Conservation (phyloP, 2,888 invertebrate genomes). For the Caenorhabditis japonica region DNA sequence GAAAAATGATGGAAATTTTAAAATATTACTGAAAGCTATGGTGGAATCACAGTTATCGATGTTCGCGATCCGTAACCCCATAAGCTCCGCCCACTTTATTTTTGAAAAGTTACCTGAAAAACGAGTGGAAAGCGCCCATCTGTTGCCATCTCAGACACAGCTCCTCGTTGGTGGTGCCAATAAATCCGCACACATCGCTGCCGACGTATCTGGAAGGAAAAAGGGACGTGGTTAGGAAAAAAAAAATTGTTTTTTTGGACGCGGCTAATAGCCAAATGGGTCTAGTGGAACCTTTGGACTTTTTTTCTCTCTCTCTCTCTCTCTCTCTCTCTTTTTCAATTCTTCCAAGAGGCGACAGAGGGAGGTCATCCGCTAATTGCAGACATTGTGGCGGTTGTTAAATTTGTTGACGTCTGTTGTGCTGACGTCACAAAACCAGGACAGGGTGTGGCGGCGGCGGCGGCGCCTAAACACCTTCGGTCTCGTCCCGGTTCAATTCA, state of each 20-base stretch:
- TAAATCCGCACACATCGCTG: slow-evolving; percentile 80
- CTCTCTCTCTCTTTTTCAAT: too few species aligned
- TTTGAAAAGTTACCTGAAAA: slow-evolving; percentile 58
- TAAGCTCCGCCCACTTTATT: too few species aligned
- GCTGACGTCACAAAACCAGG: slow-evolving; percentile 43
- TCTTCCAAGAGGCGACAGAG: too few species aligned
- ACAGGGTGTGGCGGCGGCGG: slow-evolving; percentile 43
- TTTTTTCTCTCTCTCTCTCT: too few species aligned
- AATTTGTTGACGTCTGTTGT: slow-evolving; percentile 2
- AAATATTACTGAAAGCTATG: too few species aligned
- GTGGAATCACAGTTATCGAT: too few species aligned
- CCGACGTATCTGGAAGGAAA: slow-evolving; percentile 68
- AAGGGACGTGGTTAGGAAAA: too few species aligned
- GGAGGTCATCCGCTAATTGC: slow-evolving; percentile 28
- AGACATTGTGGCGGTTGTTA: slow-evolving; percentile 37
- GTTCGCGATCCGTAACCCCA: too few species aligned
- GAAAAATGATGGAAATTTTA: too few species aligned
- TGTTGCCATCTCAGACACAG: slow-evolving; percentile 83
- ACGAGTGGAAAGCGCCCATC: slow-evolving; percentile 74
- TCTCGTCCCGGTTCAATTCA: slow-evolving; percentile 33
- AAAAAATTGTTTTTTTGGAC: too few species aligned
- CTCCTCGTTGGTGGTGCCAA: slow-evolving; percentile 78
- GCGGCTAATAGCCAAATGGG: too few species aligned
- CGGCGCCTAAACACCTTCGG: slow-evolving; percentile 34
- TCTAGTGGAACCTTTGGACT: too few species aligned